These are phyloP conservation scores for Sesamia nonagrioides DNA, from an alignment of 1,140 invertebrate genomes.

Conservation along the genomic window DNA sequence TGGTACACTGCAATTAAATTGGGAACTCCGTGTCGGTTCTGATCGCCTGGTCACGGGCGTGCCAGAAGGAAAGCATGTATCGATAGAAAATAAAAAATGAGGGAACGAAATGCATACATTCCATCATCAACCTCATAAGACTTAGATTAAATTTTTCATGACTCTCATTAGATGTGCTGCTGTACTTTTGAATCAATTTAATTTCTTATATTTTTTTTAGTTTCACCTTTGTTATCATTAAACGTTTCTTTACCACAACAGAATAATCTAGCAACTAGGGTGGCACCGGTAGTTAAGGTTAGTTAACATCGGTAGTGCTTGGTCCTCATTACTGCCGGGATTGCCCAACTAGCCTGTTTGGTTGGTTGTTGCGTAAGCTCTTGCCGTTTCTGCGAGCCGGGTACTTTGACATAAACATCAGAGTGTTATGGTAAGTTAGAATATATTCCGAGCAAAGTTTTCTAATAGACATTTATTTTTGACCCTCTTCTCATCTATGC, in stretches of 20 bases:
- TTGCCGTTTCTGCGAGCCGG: constrained; percentile 36
- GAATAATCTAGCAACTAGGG: neutral
- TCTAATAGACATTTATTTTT: neutral
- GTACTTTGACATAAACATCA: constrained; percentile 33
- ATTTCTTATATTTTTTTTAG: neutral
- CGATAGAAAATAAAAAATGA: no score
- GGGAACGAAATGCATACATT: no score
- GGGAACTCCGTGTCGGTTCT: neutral
- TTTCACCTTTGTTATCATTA: no score
- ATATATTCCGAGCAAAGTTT: neutral
- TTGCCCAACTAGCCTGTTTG: constrained; percentile 35
- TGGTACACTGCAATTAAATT: neutral
- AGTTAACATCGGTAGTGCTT: constrained; percentile 28
- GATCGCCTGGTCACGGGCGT: neutral
- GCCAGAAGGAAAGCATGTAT: neutral
- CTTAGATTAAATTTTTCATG: no score
- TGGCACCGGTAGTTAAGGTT: neutral
- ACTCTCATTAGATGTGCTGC: no score
- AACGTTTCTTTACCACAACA: neutral
- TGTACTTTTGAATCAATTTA: no score
- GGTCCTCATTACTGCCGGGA: constrained; percentile 45
- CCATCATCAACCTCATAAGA: no score
- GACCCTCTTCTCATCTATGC: no score
- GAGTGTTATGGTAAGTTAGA: neutral
- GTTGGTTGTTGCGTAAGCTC: constrained; percentile 38